A percentile compares a stretch with the other conserved stretches of the same genome.
Conservation (phyloP, 1,140 invertebrate species). For the Tachypleus tridentatus region DNA sequence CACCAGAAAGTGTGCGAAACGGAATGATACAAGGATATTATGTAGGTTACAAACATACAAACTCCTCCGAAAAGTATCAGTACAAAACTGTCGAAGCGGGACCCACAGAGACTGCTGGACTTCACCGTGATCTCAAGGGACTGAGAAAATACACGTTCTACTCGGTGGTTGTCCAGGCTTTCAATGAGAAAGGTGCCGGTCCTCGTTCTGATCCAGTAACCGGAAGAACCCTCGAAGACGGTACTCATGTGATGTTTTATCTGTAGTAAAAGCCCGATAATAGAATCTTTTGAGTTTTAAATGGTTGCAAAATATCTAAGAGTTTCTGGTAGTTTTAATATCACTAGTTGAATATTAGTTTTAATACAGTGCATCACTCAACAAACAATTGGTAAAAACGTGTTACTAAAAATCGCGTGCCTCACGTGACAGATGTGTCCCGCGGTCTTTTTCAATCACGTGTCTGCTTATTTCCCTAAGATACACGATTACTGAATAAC, state of each 20-base stretch:
- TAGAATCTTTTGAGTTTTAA: too few species aligned
- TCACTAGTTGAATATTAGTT: too few species aligned
- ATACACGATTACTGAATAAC: too few species aligned
- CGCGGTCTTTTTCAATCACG: too few species aligned
- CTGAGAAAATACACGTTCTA: conserved; percentile 34
- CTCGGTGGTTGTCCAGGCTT: conserved; percentile 34
- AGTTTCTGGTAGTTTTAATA: too few species aligned
- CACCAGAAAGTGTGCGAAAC: conserved; percentile 37
- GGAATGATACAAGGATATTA: conserved; percentile 36
- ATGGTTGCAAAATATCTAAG: too few species aligned
- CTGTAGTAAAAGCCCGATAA: too few species aligned
- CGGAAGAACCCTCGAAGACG: conserved; percentile 29
- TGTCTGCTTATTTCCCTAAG: too few species aligned
- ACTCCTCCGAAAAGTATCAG: conserved; percentile 28
- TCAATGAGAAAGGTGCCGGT: conserved; percentile 34
- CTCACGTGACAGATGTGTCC: too few species aligned
- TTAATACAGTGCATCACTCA: too few species aligned
- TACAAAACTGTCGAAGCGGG: conserved; percentile 27
- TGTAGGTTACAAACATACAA: conserved; percentile 32
- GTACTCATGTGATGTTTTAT: conserved; percentile 3
- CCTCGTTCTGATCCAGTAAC: conserved; percentile 31
- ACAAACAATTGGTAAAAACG: too few species aligned
- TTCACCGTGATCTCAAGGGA: conserved; percentile 8
- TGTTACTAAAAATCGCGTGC: too few species aligned
- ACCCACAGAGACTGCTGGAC: neutral